phyloP scores from a whole-genome alignment of 2,888 invertebrate genomes.

The Pristionchus entomophagus region DNA sequence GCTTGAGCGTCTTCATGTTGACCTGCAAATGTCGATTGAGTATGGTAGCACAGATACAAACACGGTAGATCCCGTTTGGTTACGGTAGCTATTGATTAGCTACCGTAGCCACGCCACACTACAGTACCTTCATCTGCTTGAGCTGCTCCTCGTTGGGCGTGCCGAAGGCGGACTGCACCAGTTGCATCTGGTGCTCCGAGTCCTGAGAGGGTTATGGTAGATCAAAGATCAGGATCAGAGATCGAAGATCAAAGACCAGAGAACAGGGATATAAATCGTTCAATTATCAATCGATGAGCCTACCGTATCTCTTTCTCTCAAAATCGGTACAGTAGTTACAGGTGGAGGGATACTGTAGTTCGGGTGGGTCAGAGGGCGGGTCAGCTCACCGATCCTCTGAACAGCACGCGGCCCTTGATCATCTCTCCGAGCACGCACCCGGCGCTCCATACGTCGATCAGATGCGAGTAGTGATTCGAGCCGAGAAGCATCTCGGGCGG shows the following conservation, averaged over 20 bases:
- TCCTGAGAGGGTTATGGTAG: constrained; percentile 48
- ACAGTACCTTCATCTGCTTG: constrained; percentile 49
- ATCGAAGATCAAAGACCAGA: too few relatives aligned
- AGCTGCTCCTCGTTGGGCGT: constrained; percentile 51
- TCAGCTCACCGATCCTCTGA: constrained; percentile 46
- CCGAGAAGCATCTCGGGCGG: constrained; percentile 59
- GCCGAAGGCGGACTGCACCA: constrained; percentile 52
- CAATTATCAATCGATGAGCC: too few relatives aligned
- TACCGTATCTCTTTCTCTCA: too few relatives aligned
- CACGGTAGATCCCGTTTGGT: background rate
- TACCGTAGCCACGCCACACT: background rate
- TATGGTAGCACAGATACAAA: too few relatives aligned
- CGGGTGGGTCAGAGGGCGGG: background rate
- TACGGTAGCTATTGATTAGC: background rate
- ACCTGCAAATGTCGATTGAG: background rate
- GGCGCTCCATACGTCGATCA: constrained; percentile 57
- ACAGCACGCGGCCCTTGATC: constrained; percentile 54
- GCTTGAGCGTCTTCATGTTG: background rate
- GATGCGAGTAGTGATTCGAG: constrained; percentile 45
- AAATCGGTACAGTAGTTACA: too few relatives aligned
- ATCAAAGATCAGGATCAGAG: too few relatives aligned
- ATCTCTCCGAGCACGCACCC: constrained; percentile 60
- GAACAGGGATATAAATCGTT: too few relatives aligned
- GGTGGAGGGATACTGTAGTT: background rate
- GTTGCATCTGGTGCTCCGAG: constrained; percentile 52